These are phyloP conservation scores for Physella acuta DNA, from an alignment of 1,140 invertebrate species.

Conservation along the genomic window DNA sequence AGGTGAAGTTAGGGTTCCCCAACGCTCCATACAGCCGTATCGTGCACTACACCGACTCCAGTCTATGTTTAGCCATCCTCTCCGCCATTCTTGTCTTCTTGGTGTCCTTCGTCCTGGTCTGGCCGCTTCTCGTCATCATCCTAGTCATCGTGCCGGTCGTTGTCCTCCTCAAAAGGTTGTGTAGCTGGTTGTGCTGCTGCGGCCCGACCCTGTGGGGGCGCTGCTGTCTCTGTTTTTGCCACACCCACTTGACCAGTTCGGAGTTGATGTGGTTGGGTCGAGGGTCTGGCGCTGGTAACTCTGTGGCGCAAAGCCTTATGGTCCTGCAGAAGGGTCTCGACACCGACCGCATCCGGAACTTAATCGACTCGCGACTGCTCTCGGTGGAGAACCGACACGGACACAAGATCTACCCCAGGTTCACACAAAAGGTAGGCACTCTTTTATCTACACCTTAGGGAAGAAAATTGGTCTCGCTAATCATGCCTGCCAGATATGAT, in stretches of 20 bases:
- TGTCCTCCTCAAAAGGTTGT: constrained; percentile 50
- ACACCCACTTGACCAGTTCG: constrained; percentile 52
- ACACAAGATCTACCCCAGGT: constrained; percentile 61
- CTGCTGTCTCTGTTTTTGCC: constrained; percentile 44
- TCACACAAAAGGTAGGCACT: constrained; percentile 54
- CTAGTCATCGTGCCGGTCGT: constrained; percentile 53
- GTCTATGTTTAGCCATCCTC: constrained; percentile 55
- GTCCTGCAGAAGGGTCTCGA: constrained; percentile 62
- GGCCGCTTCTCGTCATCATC: constrained; percentile 47
- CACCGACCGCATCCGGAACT: constrained; percentile 58
- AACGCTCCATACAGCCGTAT: constrained; percentile 53
- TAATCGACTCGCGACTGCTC: constrained; percentile 61
- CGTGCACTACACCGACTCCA: constrained; percentile 61
- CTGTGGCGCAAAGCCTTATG: constrained; percentile 63
- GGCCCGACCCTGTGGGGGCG: constrained; percentile 33
- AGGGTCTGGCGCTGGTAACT: constrained; percentile 47
- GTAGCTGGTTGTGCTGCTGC: constrained; percentile 41
- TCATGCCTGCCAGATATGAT: too few species aligned
- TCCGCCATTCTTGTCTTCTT: constrained; percentile 54
- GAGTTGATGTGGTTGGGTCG: constrained; percentile 61
- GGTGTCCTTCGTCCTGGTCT: constrained; percentile 53
- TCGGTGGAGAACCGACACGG: constrained; percentile 56
- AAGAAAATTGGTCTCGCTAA: too few species aligned
- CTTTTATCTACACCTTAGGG: too few species aligned
- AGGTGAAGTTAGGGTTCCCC: constrained; percentile 28